A percentile compares a stretch with the other conserved stretches of the same genome.
Evolutionary conservation across 2,797 vertebrate genomes (phyloP).

Genomic region (Premnoplex brunnescens): DNA sequence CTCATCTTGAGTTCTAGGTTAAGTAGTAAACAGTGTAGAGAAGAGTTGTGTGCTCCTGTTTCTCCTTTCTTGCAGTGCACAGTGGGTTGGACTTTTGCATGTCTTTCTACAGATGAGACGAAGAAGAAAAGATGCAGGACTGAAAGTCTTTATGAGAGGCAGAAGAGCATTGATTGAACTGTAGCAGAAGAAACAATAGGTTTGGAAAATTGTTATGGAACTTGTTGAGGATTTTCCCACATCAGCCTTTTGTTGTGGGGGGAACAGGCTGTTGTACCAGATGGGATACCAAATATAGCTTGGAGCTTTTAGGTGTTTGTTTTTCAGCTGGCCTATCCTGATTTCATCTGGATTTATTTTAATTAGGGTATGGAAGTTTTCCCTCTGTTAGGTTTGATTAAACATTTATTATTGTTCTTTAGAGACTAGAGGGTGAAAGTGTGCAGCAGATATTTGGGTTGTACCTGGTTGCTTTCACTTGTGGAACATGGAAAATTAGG

Average conservation of each 20-base stretch:
- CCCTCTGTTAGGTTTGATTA: neutral
- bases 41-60: fast-evolving
- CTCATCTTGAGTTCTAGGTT: neutral
- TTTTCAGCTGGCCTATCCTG: neutral
- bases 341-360: neutral
- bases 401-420: neutral
- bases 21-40: neutral
- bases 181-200: neutral
- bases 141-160: neutral
- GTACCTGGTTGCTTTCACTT: neutral
- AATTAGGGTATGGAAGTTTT: neutral
- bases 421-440: neutral
- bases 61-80: neutral
- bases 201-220: neutral
- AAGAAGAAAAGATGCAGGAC: neutral
- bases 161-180: neutral
- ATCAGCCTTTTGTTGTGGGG: neutral
- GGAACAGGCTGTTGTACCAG: neutral
- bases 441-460: neutral
- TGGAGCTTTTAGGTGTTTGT: neutral
- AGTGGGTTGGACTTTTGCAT: neutral
- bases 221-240: neutral
- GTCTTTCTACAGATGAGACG: neutral
- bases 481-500: neutral
- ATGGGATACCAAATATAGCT: neutral